Conservation (phyloP, 2,797 vertebrate species). For the Acestrorhynchus altus region DNA sequence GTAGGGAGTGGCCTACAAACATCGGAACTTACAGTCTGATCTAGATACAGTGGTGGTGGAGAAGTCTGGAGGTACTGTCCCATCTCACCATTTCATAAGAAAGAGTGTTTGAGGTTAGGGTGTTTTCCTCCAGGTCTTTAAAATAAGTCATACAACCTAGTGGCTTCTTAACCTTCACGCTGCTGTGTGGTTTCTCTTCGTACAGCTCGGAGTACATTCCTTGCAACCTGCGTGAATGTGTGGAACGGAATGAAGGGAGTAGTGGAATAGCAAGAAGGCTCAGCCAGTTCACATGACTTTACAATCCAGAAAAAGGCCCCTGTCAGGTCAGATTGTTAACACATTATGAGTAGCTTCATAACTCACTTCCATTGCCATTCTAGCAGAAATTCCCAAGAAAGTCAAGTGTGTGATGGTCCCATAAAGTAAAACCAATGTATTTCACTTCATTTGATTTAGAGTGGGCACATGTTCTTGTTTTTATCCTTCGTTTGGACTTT, state of each 20-base stretch:
- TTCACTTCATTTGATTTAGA: not conserved
- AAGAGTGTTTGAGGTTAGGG: not conserved
- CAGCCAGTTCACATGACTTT: conserved; percentile 37
- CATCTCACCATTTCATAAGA: not conserved
- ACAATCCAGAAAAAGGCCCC: conserved; percentile 10
- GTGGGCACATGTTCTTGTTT: not conserved
- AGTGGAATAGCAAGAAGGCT: conserved; percentile 5
- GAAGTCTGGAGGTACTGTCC: not conserved
- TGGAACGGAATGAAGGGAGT: not conserved
- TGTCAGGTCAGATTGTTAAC: conserved; percentile 1
- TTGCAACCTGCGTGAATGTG: not conserved
- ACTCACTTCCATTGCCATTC: not conserved
- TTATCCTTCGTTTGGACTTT: not conserved
- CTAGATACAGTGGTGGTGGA: not conserved
- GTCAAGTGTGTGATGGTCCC: not conserved
- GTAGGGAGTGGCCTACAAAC: not conserved
- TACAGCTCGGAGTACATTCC: not conserved
- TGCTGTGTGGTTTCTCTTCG: not conserved
- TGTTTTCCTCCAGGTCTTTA: not conserved
- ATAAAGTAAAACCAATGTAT: not conserved
- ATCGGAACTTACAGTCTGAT: too few species aligned
- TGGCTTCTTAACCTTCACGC: not conserved
- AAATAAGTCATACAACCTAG: not conserved
- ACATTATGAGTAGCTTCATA: not conserved
- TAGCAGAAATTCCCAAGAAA: not conserved